Evolutionary conservation across 2,888 invertebrate species (phyloP), one percentile per base, ranked within the genome.

Genomic region (Caenorhabditis sp.): DNA sequence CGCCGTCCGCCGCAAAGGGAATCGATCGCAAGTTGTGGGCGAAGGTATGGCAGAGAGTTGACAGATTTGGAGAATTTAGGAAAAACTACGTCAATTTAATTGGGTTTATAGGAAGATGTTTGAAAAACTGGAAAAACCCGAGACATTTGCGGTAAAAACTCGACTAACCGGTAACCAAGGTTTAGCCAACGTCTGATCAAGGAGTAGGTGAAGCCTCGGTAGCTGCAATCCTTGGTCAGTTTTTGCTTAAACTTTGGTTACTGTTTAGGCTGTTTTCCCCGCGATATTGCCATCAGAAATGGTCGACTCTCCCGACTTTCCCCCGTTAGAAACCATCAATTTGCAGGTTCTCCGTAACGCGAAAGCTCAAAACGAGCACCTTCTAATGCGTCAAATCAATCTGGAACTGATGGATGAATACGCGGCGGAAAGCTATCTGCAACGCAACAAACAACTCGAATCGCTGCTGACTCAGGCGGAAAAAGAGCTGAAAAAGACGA

Each of bases 351-450:
- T 84, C 35, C 82, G 84, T 37, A 90, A 90, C 62, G 89, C 89
- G 26, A 85, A 88, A 60, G 85, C 90, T 4, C 90, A 90, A 78
- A 86, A 90, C 60, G 88, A 88, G 61, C 89, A 89, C 72, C 85
- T 89, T 11, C 68, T 82, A n/a, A 64, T 90, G 78, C 84, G 89
- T 9, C 85, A 86, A 71, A 65, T 88, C 55, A 90, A 90, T 65
- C 65, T 90, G 72, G 88, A 89, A 60, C 65, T 90, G 60, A 85
- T 90, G 87, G 86, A 86, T 11, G 90, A 90, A 58, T 89, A 83
- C 50, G 88, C 86, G 2, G 78, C 81, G 6, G 89, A 89, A 44
- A 83, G 83, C 32, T 85, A 85, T 47, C 78, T 90, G 53, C 78
- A 78, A 32, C 67, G 78, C 26, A 89, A 90, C 80, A 86, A 87